phyloP scores from a whole-genome alignment of 1,140 invertebrate species.

The Brachionus sp. region DNA sequence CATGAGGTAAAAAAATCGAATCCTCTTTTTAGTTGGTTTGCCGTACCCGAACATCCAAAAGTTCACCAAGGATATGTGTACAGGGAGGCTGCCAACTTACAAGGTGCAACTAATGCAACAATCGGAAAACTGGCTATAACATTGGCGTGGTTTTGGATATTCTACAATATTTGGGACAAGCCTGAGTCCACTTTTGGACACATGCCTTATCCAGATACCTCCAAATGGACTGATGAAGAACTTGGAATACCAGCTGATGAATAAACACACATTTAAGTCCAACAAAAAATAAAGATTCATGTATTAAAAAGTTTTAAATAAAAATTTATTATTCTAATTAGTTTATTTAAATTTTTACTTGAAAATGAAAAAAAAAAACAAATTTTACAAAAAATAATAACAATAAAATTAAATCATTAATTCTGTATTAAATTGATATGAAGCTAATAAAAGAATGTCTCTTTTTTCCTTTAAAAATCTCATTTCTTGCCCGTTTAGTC shows the following conservation, averaged over 20 bases:
- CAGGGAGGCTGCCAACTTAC: conserved; percentile 25
- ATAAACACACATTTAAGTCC: neutral
- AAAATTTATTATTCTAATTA: neutral
- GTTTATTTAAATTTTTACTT: neutral
- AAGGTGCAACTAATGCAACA: conserved; percentile 8
- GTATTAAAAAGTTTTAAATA: neutral
- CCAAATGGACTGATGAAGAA: conserved; percentile 42
- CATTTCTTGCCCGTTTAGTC: conserved; percentile 80
- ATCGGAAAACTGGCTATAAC: conserved; percentile 18
- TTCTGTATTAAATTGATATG: conserved; percentile 54
- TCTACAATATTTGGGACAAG: conserved; percentile 10
- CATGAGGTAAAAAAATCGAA: conserved; percentile 3
- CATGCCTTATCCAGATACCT: conserved; percentile 33
- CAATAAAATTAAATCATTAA: conserved; percentile 18
- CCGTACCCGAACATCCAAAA: conserved; percentile 33
- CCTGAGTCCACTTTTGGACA: conserved; percentile 39
- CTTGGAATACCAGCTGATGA: conserved; percentile 43
- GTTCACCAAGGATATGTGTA: conserved; percentile 40
- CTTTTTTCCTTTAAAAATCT: conserved; percentile 91
- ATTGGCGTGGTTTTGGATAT: conserved; percentile 33
- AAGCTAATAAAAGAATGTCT: conserved; percentile 81
- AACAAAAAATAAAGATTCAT: neutral
- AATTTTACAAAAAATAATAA: neutral
- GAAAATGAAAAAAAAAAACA: too few relatives aligned
- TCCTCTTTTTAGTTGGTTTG: conserved; percentile 24